Base-by-base conservation (phyloP, 2,797 vertebrate species). In the Phataginus tetradactyla region DNA sequence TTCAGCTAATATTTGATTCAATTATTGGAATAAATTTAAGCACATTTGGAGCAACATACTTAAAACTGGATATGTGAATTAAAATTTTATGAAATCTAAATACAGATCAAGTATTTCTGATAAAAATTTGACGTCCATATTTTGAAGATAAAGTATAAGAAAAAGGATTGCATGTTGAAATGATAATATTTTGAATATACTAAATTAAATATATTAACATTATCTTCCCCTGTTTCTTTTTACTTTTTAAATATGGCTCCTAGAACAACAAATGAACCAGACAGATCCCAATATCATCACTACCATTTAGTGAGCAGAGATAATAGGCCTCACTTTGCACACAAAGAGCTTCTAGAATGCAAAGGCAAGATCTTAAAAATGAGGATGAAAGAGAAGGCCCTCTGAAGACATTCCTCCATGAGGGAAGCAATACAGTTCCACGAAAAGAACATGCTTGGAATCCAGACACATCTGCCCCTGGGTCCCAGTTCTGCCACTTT, bases 61-160 rank as follows among this genome's bases (percentile, higher is more conserved):
- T 45, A 45, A 45, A 45, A 45, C 66, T 81, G 55, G 69, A 25
- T 91, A 53, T 55, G 7, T 84, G 20, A 77, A 49, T 45, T 81
- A 45, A 72, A 72, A 59, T 91, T 77, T 96, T 90, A 89, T 61
- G 69, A 88, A 51, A 37, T 53, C 21, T 91, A 86, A 74, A 59
- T 11, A 63, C 4, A n/a, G 14, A 66, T 57, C 3, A 75, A 69
- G 25, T 23, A 75, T 49, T 88, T 93, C 29, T 53, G 12, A 77
- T 71, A 90, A 84, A 90, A 91, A 84, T 29, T 53, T 80, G 45
- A 5, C 39, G 34, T 49, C 6, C 7, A 77, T 23, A 92, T 68
- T 92, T 95, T 69, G 55, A 90, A 53, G 34, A 78, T 79, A 27
- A 63, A 68, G 49, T 72, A 53, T 14, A 63, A 72, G 42, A 66